phyloP scores from a whole-genome alignment of 2,888 invertebrate species.

The Drymonia ruficornis region DNA sequence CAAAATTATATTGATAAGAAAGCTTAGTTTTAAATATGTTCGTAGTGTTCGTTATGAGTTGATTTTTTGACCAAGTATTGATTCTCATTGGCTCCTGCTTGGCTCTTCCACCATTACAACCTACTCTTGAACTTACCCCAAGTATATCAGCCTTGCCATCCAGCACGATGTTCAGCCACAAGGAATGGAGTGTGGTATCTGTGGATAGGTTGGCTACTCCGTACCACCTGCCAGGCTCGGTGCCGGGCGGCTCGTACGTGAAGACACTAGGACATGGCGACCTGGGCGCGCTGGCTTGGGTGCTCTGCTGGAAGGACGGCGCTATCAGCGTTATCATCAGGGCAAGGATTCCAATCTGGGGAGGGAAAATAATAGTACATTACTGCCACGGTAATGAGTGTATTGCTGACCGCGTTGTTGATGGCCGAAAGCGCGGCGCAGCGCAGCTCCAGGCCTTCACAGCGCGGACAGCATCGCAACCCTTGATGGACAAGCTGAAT shows the following conservation, averaged over 20 bases:
- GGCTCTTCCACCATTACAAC: too few species aligned
- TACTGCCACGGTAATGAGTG: too few species aligned
- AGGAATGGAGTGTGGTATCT: slow-evolving; percentile 83
- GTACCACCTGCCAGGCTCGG: slow-evolving; percentile 85
- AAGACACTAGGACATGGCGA: slow-evolving; percentile 87
- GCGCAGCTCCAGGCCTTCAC: too few species aligned
- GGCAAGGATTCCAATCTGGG: slow-evolving; percentile 48
- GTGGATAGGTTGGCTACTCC: slow-evolving; percentile 85
- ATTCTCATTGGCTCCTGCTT: too few species aligned
- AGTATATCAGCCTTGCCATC: slow-evolving; percentile 85
- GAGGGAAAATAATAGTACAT: not conserved
- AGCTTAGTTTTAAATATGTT: too few species aligned
- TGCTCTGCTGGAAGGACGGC: slow-evolving; percentile 55
- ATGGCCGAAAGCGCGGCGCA: too few species aligned
- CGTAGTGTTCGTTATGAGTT: too few species aligned
- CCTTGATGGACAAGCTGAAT: too few species aligned
- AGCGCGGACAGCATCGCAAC: too few species aligned
- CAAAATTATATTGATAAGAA: too few species aligned
- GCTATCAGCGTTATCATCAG: slow-evolving; percentile 52
- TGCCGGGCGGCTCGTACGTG: slow-evolving; percentile 80
- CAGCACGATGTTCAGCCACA: slow-evolving; percentile 84
- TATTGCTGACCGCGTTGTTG: too few species aligned
- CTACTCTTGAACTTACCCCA: slow-evolving; percentile 76
- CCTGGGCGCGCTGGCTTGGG: slow-evolving; percentile 43
- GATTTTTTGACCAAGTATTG: too few species aligned